Evolutionary conservation across 2,113 vertebrate genomes (phyloP), one percentile per base, ranked within the genome.

Genomic region (Hyperoodon ampullatus): DNA sequence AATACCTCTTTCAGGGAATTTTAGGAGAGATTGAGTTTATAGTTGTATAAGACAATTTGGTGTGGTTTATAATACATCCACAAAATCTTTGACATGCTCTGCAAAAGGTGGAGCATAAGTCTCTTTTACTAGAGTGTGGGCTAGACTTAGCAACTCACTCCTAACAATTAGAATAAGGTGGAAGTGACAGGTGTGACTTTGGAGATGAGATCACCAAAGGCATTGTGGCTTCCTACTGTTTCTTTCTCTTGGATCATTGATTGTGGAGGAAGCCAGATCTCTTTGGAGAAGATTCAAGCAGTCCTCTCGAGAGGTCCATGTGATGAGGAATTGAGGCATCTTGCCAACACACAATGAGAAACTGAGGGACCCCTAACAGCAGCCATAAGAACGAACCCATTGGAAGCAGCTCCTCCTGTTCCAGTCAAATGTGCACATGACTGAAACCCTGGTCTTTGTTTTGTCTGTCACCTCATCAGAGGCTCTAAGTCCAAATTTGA

Each of bases 281-380:
- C n/a, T 21, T 35, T 33, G 18, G 28, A 66, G 16, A 47, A 4
- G 2, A 55, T 26, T 63, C 13, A 24, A 50, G 1, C 1, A 35
- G 16, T 30, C 6, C 19, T 55, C 2, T 16, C 1, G 9, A 42
- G 30, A 70, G 0, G 4, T 0, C 7, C 39, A 23, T 3, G 0
- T 55, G 2, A 30, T 5, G 47, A 88, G 30, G 33, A 93, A 55
- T 8, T 1, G 8, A 50, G 7, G 12, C 9, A 10, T 26, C 35
- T 42, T 77, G 24, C 53, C 53, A 68, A 35, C 3, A 42, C 1
- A 9, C 24, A 63, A 13, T 3, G 30, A 84, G 28, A 82, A 72
- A 65, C 0, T 0, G 3, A 83, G 30, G 28, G 2, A 4, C 6
- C 30, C 13, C 7, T 3, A 8, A 28, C 24, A 26, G 4, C 5